Evolutionary conservation across 2,888 invertebrate genomes (phyloP).

Genomic region (Pristionchus entomophagus): DNA sequence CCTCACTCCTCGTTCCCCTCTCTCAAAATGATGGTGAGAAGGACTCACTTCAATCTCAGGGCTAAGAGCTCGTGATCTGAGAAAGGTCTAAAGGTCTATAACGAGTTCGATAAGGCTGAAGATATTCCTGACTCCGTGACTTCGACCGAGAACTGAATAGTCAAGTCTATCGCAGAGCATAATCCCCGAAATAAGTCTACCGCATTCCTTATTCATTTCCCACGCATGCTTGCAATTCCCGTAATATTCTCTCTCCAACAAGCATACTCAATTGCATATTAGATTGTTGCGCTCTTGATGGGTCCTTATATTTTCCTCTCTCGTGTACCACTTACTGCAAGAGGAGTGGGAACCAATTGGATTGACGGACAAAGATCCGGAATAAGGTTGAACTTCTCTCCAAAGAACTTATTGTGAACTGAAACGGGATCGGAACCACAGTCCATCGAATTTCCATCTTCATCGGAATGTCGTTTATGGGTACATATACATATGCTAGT

Average conservation of each 20-base stretch:
- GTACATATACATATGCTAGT: too few relatives aligned
- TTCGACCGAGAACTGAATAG: neutral
- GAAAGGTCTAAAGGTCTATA: neutral
- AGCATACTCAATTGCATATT: conserved; percentile 3
- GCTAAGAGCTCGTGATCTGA: neutral
- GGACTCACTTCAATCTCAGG: neutral
- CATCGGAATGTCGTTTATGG: too few relatives aligned
- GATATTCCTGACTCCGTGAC: neutral
- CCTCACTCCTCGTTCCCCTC: neutral
- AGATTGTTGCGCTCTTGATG: conserved; percentile 16
- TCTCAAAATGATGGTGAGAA: neutral
- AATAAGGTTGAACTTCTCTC: neutral
- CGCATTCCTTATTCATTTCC: neutral
- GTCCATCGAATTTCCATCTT: too few relatives aligned
- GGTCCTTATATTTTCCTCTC: neutral
- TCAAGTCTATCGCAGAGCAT: neutral
- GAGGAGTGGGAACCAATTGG: neutral
- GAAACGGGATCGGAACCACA: too few relatives aligned
- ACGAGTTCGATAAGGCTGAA: neutral
- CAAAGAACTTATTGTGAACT: too few relatives aligned
- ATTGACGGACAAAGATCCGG: neutral
- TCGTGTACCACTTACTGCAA: neutral
- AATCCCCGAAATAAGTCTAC: neutral
- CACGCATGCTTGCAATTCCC: neutral
- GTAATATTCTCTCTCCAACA: neutral